Percentiles rank a stretch among this genome's conserved stretches.
Evolutionary conservation across 1,140 invertebrate genomes (phyloP).

Genomic region (Psilanteris sp.): DNA sequence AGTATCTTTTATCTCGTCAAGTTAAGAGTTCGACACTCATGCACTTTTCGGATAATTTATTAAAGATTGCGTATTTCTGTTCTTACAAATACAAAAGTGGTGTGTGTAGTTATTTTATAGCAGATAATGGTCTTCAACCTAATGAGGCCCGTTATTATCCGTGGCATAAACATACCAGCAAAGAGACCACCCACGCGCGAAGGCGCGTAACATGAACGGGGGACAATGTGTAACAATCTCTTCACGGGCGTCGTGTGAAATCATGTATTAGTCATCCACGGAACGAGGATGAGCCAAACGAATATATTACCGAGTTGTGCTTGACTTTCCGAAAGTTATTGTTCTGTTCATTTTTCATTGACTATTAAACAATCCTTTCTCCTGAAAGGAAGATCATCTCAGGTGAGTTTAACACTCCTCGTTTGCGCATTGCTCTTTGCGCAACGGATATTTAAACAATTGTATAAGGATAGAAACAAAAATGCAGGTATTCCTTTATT

Average conservation of each 20-base stretch:
- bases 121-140: constrained; percentile 50
- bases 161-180: constrained; percentile 63
- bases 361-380: constrained; percentile 10
- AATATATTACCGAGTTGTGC: constrained; percentile 49
- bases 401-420: neutral
- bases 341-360: constrained; percentile 42
- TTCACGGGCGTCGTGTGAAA: constrained; percentile 75
- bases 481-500: too few relatives aligned
- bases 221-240: constrained; percentile 78
- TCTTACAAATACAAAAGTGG: constrained; percentile 13
- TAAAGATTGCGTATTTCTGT: constrained; percentile 26
- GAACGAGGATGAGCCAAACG: constrained; percentile 65
- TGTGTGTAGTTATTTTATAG: constrained; percentile 35
- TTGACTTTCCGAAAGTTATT: constrained; percentile 51
- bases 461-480: too few relatives aligned
- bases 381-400: constrained; percentile 6
- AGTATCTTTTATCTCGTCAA: too few relatives aligned
- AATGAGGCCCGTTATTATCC: constrained; percentile 62
- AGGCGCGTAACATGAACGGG: constrained; percentile 67
- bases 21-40: too few relatives aligned
- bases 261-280: constrained; percentile 74
- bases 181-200: constrained; percentile 69
- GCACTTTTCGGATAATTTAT: constrained; percentile 15
- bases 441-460: too few relatives aligned
- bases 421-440: too few relatives aligned